Evolutionary conservation across 37 sponge, comb jelly and placozoan genomes (phyloP).

Genomic region (Halisarca cf. caerulea): DNA sequence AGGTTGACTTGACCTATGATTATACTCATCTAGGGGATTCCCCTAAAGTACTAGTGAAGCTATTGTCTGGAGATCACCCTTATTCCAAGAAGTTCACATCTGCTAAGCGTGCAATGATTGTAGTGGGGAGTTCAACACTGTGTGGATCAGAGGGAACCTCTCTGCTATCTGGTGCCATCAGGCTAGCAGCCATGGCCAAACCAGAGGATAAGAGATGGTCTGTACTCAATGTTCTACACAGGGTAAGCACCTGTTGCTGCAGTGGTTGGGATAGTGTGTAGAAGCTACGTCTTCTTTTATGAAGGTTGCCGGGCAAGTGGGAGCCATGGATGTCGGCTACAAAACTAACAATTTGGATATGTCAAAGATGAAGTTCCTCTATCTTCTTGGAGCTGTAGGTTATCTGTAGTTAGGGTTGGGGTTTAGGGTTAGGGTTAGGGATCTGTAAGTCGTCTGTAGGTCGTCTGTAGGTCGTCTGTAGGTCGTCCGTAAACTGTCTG

Average conservation of each 20-base stretch:
- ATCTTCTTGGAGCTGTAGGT: conserved; percentile 89
- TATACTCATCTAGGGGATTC: conserved; percentile 84
- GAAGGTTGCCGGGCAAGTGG: conserved; percentile 92
- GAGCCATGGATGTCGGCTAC: conserved; percentile 93
- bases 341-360: conserved; percentile 40
- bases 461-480: no score
- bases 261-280: conserved; percentile 8
- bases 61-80: conserved; percentile 80
- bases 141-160: conserved; percentile 66
- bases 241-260: conserved; percentile 23
- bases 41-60: conserved; percentile 55
- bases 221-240: conserved; percentile 82
- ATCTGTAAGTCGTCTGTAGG: neutral
- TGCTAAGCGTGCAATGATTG: conserved; percentile 78
- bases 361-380: conserved; percentile 58
- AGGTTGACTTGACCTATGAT: conserved; percentile 84
- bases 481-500: neutral
- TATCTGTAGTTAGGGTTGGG: neutral
- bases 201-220: conserved; percentile 61
- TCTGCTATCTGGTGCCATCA: conserved; percentile 24
- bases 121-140: conserved; percentile 70
- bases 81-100: conserved; percentile 66
- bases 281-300: neutral
- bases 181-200: conserved; percentile 42
- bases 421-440: no score